Conservation (phyloP, 2,888 invertebrate species). For the Phania funesta region DNA sequence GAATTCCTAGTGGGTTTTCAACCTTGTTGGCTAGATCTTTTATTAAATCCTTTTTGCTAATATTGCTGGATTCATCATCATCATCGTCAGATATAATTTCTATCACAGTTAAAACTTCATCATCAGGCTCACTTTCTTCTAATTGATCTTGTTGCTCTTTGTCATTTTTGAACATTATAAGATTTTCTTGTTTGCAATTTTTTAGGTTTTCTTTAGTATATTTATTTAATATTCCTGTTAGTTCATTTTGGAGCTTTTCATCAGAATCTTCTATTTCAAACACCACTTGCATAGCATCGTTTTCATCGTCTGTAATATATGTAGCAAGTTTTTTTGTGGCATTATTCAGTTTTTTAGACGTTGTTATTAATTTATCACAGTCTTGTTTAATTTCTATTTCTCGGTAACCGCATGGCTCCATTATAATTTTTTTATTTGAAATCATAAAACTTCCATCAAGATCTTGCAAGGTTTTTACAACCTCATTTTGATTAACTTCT, state of each 20-base stretch:
- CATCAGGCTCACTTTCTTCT: not conserved
- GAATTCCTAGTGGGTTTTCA: too few relatives aligned
- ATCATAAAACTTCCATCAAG: not conserved
- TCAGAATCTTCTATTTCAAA: slow-evolving; percentile 21
- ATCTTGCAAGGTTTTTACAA: not conserved
- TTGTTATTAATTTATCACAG: not conserved
- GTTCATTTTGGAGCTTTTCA: not conserved
- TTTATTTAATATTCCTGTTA: slow-evolving; percentile 1
- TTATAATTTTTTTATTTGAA: slow-evolving; percentile 3
- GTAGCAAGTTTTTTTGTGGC: not conserved
- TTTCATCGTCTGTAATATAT: too few relatives aligned
- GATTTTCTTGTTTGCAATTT: not conserved
- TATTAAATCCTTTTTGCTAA: not conserved
- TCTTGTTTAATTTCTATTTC: not conserved
- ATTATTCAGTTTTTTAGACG: not conserved
- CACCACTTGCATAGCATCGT: not conserved
- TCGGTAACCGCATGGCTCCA: not conserved
- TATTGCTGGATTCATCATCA: not conserved
- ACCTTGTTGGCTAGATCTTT: too few relatives aligned
- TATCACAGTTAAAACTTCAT: slow-evolving; percentile 5
- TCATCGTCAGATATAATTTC: slow-evolving; percentile 34
- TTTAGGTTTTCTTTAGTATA: not conserved
- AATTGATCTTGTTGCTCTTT: not conserved
- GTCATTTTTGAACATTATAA: not conserved
- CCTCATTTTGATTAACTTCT: not conserved